phyloP scores from a whole-genome alignment of 2,797 vertebrate genomes.

The Esox masquinongy region DNA sequence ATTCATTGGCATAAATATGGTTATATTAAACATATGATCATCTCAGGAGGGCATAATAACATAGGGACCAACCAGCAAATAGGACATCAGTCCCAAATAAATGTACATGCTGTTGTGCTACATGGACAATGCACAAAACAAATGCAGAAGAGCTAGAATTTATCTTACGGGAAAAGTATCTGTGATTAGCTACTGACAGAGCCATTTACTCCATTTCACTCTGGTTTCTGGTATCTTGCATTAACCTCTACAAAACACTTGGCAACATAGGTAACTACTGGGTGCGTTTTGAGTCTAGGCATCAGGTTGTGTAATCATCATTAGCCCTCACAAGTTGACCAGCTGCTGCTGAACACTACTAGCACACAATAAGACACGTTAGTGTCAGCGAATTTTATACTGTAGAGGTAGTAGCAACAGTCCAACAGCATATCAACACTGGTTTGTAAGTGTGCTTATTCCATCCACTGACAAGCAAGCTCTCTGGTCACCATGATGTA shows the following conservation, averaged over 20 bases:
- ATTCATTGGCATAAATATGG: slow-evolving; percentile 46
- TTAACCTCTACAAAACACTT: not conserved
- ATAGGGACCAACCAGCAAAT: slow-evolving; percentile 40
- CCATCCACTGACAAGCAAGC: slow-evolving; percentile 14
- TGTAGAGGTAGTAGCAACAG: not conserved
- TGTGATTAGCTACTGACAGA: slow-evolving; percentile 4
- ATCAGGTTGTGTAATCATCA: not conserved
- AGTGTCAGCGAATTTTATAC: slow-evolving; percentile 7
- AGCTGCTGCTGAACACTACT: not conserved
- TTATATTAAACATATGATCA: slow-evolving; percentile 46
- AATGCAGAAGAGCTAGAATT: slow-evolving; percentile 39
- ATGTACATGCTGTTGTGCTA: slow-evolving; percentile 55
- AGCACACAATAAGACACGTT: not conserved
- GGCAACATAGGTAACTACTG: not conserved
- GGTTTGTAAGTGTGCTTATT: not conserved
- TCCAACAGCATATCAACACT: not conserved
- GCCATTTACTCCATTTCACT: not conserved
- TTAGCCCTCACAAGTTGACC: not conserved
- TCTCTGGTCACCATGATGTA: not conserved
- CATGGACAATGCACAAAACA: slow-evolving; percentile 39
- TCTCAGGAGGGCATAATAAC: slow-evolving; percentile 37
- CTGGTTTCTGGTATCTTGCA: not conserved
- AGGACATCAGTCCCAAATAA: slow-evolving; percentile 32
- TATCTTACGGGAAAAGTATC: slow-evolving; percentile 18
- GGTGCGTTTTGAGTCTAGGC: not conserved